Evolutionary conservation across 2,888 invertebrate species (phyloP).

Genomic region (Aromia moschata): DNA sequence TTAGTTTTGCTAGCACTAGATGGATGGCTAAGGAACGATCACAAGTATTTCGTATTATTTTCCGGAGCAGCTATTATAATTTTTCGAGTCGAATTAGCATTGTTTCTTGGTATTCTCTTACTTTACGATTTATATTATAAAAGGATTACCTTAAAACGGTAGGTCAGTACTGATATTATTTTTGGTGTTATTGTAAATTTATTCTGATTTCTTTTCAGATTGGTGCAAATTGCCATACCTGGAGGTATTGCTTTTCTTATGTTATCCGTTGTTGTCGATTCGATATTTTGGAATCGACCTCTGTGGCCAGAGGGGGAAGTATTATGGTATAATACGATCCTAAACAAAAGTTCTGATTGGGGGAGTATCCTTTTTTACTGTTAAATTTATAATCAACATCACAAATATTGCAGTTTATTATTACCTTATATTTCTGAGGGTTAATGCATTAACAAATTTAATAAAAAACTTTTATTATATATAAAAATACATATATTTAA

Average conservation of each 20-base stretch:
- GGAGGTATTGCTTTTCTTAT: slow-evolving; percentile 74
- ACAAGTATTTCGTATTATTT: slow-evolving; percentile 78
- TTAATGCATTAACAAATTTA: no score
- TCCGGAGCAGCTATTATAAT: slow-evolving; percentile 90
- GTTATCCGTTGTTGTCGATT: slow-evolving; percentile 84
- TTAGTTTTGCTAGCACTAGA: slow-evolving; percentile 86
- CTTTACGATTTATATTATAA: slow-evolving; percentile 79
- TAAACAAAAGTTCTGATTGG: slow-evolving; percentile 96
- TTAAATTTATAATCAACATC: slow-evolving; percentile 14
- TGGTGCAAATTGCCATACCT: slow-evolving; percentile 77
- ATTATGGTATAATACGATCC: slow-evolving; percentile 91
- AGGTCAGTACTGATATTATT: slow-evolving; percentile 54
- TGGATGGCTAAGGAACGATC: slow-evolving; percentile 83
- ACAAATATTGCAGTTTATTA: no score
- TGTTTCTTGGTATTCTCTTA: slow-evolving; percentile 87
- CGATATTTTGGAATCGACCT: slow-evolving; percentile 88
- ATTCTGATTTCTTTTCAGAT: slow-evolving; percentile 64
- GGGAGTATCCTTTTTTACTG: slow-evolving; percentile 89
- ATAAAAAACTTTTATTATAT: no score
- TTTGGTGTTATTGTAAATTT: slow-evolving; percentile 21
- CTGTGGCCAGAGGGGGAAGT: slow-evolving; percentile 99
- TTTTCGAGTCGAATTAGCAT: slow-evolving; percentile 88
- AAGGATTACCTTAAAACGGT: slow-evolving; percentile 76
- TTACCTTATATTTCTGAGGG: no score
- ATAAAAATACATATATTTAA: no score